Evolutionary conservation across 2,888 invertebrate species (phyloP).

Genomic region (Nipponacmea schrenckii): DNA sequence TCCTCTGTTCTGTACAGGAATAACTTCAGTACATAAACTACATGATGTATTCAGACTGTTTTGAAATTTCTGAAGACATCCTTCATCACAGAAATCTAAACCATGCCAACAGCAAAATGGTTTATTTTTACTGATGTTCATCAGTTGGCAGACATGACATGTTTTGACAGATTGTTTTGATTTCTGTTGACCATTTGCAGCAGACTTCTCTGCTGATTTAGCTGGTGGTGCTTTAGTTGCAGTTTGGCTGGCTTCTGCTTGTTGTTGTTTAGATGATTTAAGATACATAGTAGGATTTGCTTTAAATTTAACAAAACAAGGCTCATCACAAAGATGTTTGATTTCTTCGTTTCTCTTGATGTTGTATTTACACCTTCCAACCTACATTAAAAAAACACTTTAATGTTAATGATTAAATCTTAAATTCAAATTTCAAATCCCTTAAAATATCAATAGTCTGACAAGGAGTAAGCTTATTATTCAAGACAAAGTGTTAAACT

Average conservation of each 20-base stretch:
- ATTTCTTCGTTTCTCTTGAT: constrained; percentile 65
- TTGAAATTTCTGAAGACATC: constrained; percentile 85
- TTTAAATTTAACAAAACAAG: constrained; percentile 64
- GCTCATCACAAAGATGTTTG: constrained; percentile 66
- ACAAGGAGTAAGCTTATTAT: neutral
- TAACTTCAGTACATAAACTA: constrained; percentile 82
- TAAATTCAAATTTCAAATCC: too few species aligned
- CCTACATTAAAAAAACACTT: constrained; percentile 36
- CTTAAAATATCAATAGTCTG: too few species aligned
- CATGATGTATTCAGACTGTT: constrained; percentile 81
- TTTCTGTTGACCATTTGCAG: neutral
- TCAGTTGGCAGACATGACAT: constrained; percentile 57
- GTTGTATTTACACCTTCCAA: constrained; percentile 67
- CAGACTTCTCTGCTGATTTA: neutral
- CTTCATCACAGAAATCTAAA: constrained; percentile 91
- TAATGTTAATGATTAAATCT: neutral
- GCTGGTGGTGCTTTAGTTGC: constrained; percentile 7
- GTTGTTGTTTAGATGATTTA: constrained; percentile 7
- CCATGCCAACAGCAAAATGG: constrained; percentile 80
- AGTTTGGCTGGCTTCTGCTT: neutral
- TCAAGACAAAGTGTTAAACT: neutral
- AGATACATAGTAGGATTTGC: constrained; percentile 58
- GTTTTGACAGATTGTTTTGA: constrained; percentile 38
- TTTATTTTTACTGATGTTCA: constrained; percentile 53
- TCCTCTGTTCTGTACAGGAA: constrained; percentile 83